These are phyloP conservation scores for Holothuria leucospilota DNA, from an alignment of 53 echinoderm and acorn worm genomes.

Conservation along the genomic window DNA sequence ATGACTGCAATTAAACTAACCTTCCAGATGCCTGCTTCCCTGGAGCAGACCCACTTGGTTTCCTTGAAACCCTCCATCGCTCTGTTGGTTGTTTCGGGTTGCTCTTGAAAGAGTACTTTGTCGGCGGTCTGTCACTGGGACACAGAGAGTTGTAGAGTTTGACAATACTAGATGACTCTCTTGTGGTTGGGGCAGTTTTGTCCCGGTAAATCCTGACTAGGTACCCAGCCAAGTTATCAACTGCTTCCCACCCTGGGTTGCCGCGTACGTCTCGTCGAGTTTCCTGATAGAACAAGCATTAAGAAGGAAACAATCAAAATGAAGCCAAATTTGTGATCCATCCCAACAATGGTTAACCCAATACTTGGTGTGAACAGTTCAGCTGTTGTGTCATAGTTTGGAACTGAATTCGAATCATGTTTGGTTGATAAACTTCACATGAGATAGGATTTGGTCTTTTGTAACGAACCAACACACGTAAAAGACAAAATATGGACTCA, in stretches of 20 bases:
- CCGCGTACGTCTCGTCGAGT: neutral
- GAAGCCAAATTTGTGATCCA: no score
- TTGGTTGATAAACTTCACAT: no score
- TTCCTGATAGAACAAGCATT: neutral
- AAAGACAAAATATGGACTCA: no score
- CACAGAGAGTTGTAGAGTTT: conserved; percentile 27
- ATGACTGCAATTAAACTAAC: neutral
- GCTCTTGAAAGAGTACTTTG: conserved; percentile 18
- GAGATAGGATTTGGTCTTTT: no score
- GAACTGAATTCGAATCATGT: no score
- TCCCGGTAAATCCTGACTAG: conserved; percentile 48
- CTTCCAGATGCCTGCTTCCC: conserved; percentile 52
- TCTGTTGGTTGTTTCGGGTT: conserved; percentile 34
- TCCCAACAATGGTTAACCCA: no score
- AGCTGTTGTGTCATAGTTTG: no score
- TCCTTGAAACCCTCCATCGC: conserved; percentile 55
- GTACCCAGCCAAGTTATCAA: conserved; percentile 48
- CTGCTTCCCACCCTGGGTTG: conserved; percentile 60
- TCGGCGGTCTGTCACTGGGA: conserved; percentile 44
- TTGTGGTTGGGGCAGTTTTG: conserved; percentile 47
- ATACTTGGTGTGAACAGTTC: no score
- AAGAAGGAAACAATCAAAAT: no score
- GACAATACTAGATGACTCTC: conserved; percentile 17
- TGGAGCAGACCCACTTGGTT: conserved; percentile 61
- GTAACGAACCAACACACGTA: no score